A percentile compares a stretch with the other conserved stretches of the same genome.
These are phyloP conservation scores for Isichthys henryi DNA, from an alignment of 2,113 vertebrate genomes.

Conservation along the genomic window DNA sequence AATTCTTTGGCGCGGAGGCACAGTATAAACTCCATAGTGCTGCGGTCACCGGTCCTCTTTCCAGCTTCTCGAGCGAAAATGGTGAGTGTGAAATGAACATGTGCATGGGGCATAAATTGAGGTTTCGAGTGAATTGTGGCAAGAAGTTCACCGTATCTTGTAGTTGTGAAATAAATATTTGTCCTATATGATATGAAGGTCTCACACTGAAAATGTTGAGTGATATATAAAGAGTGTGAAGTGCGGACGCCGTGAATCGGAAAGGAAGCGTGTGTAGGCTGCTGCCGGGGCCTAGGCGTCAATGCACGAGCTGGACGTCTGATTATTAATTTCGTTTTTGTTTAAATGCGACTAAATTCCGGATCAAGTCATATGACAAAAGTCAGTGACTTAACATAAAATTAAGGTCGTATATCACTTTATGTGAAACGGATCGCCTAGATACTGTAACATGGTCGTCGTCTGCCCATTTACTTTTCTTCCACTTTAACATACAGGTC, in stretches of 20 bases:
- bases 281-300: neutral
- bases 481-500: neutral
- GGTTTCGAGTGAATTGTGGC: neutral
- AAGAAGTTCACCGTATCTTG: rapidly evolving
- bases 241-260: neutral
- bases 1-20: neutral
- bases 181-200: neutral
- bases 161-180: neutral
- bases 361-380: neutral
- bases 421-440: neutral
- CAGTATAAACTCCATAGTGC: slow-evolving; percentile 45
- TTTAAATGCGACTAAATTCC: neutral
- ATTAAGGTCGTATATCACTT: neutral
- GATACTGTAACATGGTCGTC: neutral
- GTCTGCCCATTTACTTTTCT: neutral
- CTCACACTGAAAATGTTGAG: neutral
- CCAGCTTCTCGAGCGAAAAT: slow-evolving; percentile 58
- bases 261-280: neutral
- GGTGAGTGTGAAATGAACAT: slow-evolving; percentile 57
- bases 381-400: neutral
- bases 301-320: neutral
- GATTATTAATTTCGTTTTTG: neutral
- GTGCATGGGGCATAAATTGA: neutral
- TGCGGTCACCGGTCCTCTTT: slow-evolving; percentile 54
- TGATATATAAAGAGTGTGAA: neutral